Evolutionary conservation across 2,888 invertebrate species (phyloP).

Genomic region (Agrypnus murinus): DNA sequence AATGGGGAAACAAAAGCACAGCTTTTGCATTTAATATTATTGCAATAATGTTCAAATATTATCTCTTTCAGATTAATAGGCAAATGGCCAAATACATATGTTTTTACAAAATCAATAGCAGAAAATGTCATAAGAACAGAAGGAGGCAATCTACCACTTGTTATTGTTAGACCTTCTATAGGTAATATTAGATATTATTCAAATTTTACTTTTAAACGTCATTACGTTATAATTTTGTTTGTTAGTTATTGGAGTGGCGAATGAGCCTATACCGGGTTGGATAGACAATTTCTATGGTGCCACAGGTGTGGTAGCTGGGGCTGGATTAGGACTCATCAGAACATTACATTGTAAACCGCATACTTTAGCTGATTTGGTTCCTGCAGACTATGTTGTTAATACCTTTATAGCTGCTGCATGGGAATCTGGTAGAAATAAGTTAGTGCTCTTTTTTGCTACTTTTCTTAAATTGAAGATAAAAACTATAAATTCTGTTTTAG

Average conservation of each 20-base stretch:
- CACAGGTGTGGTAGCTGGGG: constrained; percentile 72
- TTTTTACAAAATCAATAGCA: constrained; percentile 82
- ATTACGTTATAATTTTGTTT: not conserved
- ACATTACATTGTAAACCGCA: constrained; percentile 73
- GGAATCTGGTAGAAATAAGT: constrained; percentile 70
- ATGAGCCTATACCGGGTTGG: constrained; percentile 74
- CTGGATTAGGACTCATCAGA: constrained; percentile 75
- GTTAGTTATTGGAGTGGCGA: constrained; percentile 65
- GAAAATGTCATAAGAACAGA: constrained; percentile 77
- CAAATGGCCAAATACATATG: constrained; percentile 82
- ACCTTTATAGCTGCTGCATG: constrained; percentile 77
- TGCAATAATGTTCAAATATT: not conserved
- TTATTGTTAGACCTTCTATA: constrained; percentile 81
- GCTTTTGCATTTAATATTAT: too few species aligned
- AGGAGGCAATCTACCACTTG: constrained; percentile 75
- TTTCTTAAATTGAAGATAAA: too few species aligned
- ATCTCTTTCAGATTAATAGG: constrained; percentile 69
- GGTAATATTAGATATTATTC: constrained; percentile 60
- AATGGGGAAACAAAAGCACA: too few species aligned
- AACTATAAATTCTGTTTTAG: constrained; percentile 20
- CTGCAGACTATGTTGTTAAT: constrained; percentile 80
- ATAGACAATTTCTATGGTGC: constrained; percentile 81
- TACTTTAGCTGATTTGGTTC: constrained; percentile 77
- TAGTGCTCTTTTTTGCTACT: not conserved
- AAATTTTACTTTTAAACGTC: constrained; percentile 12